These are phyloP conservation scores for Napeogenes sylphis DNA, from an alignment of 2,888 invertebrate species.

Conservation along the genomic window DNA sequence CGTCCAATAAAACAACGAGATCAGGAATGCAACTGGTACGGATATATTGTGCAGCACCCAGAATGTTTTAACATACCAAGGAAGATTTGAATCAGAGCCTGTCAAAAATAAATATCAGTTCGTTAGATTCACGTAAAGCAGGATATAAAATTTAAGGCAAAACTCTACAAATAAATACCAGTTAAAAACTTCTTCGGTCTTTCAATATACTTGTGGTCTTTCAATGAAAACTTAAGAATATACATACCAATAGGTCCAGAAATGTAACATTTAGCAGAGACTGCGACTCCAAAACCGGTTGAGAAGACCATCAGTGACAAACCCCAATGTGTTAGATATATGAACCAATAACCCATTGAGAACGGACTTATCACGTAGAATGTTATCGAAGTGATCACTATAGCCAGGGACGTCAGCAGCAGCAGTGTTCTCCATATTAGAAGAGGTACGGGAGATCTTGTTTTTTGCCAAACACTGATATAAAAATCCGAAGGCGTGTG, in stretches of 20 bases:
- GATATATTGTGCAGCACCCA: conserved; percentile 67
- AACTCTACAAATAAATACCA: not conserved
- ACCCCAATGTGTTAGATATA: conserved; percentile 78
- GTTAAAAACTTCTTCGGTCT: not conserved
- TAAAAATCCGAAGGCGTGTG: conserved; percentile 60
- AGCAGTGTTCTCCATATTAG: conserved; percentile 58
- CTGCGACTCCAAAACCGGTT: conserved; percentile 54
- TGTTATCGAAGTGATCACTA: conserved; percentile 53
- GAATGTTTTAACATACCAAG: conserved; percentile 66
- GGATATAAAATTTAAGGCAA: too few species aligned
- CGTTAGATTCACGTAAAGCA: not conserved
- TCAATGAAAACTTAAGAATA: not conserved
- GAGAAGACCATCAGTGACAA: conserved; percentile 51
- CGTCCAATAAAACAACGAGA: conserved; percentile 71
- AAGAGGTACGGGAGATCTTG: conserved; percentile 59
- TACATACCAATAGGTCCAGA: conserved; percentile 68
- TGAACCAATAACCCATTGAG: conserved; percentile 60
- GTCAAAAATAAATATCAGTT: conserved; percentile 29
- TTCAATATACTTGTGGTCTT: too few species aligned
- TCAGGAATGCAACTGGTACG: conserved; percentile 62
- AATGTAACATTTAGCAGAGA: conserved; percentile 59
- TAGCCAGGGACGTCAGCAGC: conserved; percentile 53
- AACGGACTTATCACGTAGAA: conserved; percentile 48
- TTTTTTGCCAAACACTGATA: conserved; percentile 65
- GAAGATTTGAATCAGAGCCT: conserved; percentile 59